Conservation (phyloP, 1,140 invertebrate species). For the Drosophila rhopaloa region DNA sequence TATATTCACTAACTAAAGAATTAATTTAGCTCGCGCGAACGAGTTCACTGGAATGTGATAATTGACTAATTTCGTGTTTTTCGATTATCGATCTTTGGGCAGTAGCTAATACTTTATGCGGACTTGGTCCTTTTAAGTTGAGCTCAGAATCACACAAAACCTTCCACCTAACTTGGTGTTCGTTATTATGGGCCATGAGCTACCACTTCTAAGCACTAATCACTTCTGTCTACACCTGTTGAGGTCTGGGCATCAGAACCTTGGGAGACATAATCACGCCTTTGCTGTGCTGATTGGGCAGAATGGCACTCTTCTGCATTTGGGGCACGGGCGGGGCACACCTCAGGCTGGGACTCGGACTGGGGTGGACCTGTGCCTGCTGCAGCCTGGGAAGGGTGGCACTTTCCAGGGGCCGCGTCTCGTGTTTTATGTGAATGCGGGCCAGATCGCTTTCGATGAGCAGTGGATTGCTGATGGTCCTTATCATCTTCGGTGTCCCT, state of each 20-base stretch:
- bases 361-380: conserved; percentile 46
- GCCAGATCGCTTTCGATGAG: conserved; percentile 67
- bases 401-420: conserved; percentile 56
- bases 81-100: conserved; percentile 47
- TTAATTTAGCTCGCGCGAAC: conserved; percentile 8
- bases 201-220: neutral
- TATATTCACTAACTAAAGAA: conserved; percentile 15
- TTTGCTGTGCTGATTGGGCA: conserved; percentile 32
- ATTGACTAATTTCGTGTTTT: conserved; percentile 33
- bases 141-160: conserved; percentile 6
- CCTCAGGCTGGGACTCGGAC: conserved; percentile 62
- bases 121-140: conserved; percentile 9
- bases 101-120: conserved; percentile 49
- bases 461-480: conserved; percentile 68
- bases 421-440: conserved; percentile 67
- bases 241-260: conserved; percentile 51
- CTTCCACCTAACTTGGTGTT: neutral
- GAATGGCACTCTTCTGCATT: conserved; percentile 28
- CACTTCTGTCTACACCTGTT: conserved; percentile 14
- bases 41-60: conserved; percentile 15
- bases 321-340: conserved; percentile 60
- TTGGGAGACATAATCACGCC: conserved; percentile 72
- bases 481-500: conserved; percentile 51
- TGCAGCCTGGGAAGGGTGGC: conserved; percentile 55
- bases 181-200: too few relatives aligned